Percentiles rank a stretch among this genome's conserved stretches.
Evolutionary conservation across 2,888 invertebrate species (phyloP).

Genomic region (Opisthograptis luteolata): DNA sequence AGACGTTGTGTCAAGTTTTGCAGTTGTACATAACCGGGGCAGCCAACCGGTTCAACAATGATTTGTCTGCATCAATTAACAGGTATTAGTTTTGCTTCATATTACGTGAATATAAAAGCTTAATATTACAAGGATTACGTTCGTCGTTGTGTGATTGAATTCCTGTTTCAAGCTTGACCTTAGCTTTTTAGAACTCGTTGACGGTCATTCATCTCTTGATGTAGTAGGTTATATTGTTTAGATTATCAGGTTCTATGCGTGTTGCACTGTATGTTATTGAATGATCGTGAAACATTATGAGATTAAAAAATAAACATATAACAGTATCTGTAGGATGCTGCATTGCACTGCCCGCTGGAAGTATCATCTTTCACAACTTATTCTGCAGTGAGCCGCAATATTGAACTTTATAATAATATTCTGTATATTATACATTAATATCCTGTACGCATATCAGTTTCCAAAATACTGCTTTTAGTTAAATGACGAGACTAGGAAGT

Average conservation of each 20-base stretch:
- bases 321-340: neutral
- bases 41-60: slow-evolving; percentile 22
- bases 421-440: neutral
- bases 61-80: slow-evolving; percentile 10
- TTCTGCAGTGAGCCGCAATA: neutral
- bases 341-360: neutral
- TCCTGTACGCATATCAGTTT: too few species aligned
- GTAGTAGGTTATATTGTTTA: slow-evolving; percentile 7
- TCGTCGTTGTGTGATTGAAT: slow-evolving; percentile 11
- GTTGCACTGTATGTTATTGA: slow-evolving; percentile 1
- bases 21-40: neutral
- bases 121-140: slow-evolving; percentile 2
- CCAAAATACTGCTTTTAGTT: too few species aligned
- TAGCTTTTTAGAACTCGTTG: slow-evolving; percentile 12
- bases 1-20: slow-evolving; percentile 1
- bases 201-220: slow-evolving; percentile 15
- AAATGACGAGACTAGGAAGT: too few species aligned
- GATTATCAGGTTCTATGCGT: neutral
- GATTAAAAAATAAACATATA: neutral
- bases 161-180: slow-evolving; percentile 21
- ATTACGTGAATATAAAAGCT: neutral
- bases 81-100: neutral
- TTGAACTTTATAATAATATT: neutral
- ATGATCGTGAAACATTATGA: slow-evolving; percentile 2
- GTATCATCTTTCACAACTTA: neutral